Evolutionary conservation across 2,888 invertebrate genomes (phyloP).

Genomic region (Bombylius major): DNA sequence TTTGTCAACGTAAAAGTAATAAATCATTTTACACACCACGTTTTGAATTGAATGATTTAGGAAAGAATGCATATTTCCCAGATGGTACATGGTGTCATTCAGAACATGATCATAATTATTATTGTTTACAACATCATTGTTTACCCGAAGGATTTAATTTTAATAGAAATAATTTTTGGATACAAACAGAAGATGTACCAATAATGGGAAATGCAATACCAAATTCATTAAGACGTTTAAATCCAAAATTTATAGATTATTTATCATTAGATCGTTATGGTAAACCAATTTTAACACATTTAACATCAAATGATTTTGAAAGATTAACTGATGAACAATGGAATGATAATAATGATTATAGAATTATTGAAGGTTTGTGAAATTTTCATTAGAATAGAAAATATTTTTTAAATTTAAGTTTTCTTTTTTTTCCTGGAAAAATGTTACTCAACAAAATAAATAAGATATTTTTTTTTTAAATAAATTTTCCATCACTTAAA

Average conservation of each 20-base stretch:
- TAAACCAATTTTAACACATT: conserved; percentile 45
- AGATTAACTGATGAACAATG: conserved; percentile 37
- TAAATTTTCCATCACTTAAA: too few relatives aligned
- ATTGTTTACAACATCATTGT: conserved; percentile 62
- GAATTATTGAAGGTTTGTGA: conserved; percentile 20
- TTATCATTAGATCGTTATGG: conserved; percentile 48
- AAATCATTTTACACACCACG: conserved; percentile 63
- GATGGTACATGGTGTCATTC: conserved; percentile 72
- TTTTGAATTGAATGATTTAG: conserved; percentile 59
- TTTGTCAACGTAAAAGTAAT: conserved; percentile 51
- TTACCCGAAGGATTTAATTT: conserved; percentile 56
- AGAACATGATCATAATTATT: conserved; percentile 51
- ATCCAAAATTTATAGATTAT: conserved; percentile 45
- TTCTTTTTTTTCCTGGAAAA: too few relatives aligned
- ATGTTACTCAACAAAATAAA: too few relatives aligned
- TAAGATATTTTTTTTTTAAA: too few relatives aligned
- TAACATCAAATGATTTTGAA: conserved; percentile 39
- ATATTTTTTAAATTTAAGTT: too few relatives aligned
- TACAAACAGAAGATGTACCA: conserved; percentile 43
- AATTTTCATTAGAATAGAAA: too few relatives aligned
- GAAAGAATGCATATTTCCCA: conserved; percentile 61
- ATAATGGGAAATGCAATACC: conserved; percentile 53
- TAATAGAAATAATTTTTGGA: conserved; percentile 42
- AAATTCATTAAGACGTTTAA: conserved; percentile 31
- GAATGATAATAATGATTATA: conserved; percentile 51